Base-by-base conservation (phyloP, 2,888 invertebrate species). In the Amiota minor region DNA sequence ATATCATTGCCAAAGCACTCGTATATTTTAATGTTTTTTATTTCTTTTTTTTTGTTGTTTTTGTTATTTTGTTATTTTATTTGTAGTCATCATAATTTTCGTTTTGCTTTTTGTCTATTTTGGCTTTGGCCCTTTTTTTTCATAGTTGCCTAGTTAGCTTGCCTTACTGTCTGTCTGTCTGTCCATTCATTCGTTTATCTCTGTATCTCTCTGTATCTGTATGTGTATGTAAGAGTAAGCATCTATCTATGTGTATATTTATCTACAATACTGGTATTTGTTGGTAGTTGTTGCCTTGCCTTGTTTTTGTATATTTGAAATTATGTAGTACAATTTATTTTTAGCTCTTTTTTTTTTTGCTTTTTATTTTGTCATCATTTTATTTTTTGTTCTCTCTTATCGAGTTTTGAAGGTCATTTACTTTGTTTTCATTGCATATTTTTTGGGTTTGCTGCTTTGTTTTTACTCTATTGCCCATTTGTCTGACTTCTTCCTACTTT, bases 321-420 rank as follows among this genome's bases (percentile, higher is more conserved):
- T 85, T 85, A 85, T 85, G 83, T 80, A 6, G 14, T 65, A 9
- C 47, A 65, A 65, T 65, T 80, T 85, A 84, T 83, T 83, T 85
- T 82, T 79, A 84, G 83, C 82, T 85, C 83, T 85, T 83, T 65
- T 85, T 83, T 79, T 81, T 85, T 82, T 84, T 82, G 46, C 18
- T 49, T n/a, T 65, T n/a, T 12, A n/a, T 65, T 81, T 84, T 83
- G n/a, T 49, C 11, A 18, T 16, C 23, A 11, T 23, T 50, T n/a
- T 68, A 16, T 50, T 18, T 35, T 16, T 20, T 85, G 82, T 83
- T 85, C 80, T 85, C 83, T 84, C 83, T 83, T 83, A 83, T 83
- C 85, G 82, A 80, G 83, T 83, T 85, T 68, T 85, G 85, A 83
- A 83, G 83, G 83, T 85, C 83, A 83, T 85, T 83, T 83, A 74